These are phyloP conservation scores for Pachypsylla venusta DNA, from an alignment of 1,140 invertebrate species.

Conservation along the genomic window DNA sequence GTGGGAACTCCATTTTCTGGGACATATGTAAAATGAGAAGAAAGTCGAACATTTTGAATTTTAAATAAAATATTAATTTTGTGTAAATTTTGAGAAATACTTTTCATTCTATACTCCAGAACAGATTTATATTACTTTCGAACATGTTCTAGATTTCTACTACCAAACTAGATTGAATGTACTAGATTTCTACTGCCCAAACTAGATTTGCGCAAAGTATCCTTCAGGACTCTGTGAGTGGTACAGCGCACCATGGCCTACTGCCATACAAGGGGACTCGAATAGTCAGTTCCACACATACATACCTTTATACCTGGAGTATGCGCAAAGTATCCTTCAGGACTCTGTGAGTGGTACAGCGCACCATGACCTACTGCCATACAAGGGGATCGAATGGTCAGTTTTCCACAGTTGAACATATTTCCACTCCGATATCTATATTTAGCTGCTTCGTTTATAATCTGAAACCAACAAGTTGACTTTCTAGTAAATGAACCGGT, in stretches of 20 bases:
- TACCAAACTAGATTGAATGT: too few species aligned
- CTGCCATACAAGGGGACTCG: conserved; percentile 73
- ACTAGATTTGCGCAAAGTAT: conserved; percentile 90
- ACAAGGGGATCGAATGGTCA: conserved; percentile 82
- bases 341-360: conserved; percentile 95
- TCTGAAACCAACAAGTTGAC: conserved; percentile 34
- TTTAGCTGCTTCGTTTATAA: conserved; percentile 87
- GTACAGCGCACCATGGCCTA: conserved; percentile 88
- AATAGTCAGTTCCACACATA: conserved; percentile 56
- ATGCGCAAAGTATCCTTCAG: conserved; percentile 95
- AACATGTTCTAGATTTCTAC: neutral
- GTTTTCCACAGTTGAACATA: conserved; percentile 73
- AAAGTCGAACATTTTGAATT: too few species aligned
- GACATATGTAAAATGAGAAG: too few species aligned
- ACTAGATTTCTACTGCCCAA: too few species aligned
- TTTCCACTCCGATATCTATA: conserved; percentile 85
- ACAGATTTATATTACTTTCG: neutral
- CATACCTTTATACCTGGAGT: conserved; percentile 83
- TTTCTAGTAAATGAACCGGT: neutral
- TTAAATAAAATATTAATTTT: too few species aligned
- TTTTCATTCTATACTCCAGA: neutral
- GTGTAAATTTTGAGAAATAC: neutral
- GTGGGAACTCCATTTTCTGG: too few species aligned
- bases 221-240: conserved; percentile 98
- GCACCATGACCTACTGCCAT: conserved; percentile 84